phyloP scores from a whole-genome alignment of 2,113 vertebrate genomes.

The Aegypius monachus region DNA sequence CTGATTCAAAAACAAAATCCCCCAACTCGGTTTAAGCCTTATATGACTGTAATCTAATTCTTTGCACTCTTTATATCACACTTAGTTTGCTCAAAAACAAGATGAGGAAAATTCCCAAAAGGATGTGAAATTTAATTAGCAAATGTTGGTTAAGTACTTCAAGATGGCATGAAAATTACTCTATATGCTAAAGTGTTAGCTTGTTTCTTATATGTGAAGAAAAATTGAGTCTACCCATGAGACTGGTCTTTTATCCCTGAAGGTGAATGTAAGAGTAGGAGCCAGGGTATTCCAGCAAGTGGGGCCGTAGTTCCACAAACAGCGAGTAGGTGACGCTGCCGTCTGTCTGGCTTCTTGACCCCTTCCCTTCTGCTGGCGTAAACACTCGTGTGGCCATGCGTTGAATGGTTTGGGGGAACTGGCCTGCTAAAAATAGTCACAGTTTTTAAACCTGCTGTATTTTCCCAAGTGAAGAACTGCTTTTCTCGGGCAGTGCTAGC shows the following conservation, averaged over 20 bases:
- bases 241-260: neutral
- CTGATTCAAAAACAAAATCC: conserved; percentile 22
- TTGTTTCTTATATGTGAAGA: neutral
- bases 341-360: neutral
- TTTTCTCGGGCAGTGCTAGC: neutral
- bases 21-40: neutral
- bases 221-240: neutral
- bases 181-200: neutral
- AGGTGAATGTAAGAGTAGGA: neutral
- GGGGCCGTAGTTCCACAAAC: neutral
- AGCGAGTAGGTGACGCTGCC: neutral
- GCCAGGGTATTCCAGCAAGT: neutral
- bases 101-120: conserved; percentile 30
- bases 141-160: conserved; percentile 46
- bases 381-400: neutral
- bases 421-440: conserved; percentile 19
- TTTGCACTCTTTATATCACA: neutral
- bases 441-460: neutral
- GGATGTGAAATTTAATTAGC: conserved; percentile 57
- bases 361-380: neutral
- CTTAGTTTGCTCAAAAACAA: conserved; percentile 33
- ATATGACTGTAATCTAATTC: neutral
- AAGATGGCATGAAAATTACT: neutral
- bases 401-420: neutral
- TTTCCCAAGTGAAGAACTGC: neutral